Base-by-base conservation (phyloP, 1,140 invertebrate genomes). In the Eupristina koningsbergeri region DNA sequence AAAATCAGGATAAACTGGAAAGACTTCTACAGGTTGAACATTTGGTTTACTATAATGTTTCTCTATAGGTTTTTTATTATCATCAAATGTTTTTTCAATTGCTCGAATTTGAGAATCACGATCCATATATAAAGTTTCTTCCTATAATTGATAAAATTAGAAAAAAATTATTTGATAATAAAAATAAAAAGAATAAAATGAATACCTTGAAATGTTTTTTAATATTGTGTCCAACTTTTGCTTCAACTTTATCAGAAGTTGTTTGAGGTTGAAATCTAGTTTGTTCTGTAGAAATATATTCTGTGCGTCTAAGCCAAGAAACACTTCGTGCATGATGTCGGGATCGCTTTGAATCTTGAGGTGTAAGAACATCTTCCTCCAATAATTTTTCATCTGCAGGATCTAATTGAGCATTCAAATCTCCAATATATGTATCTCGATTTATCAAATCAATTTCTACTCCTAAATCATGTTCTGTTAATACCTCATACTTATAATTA, bases 211-310 rank as follows among this genome's bases (percentile, higher is more conserved):
- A 95, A 88, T 95, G 97, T 89, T 98, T 99, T 89, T 99, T 99
- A 83, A 99, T 98, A 93, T 97, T 98, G 91, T 98, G 99, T 89
- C 99, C 98, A 88, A 99, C 98, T 94, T 98, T 99, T 41, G 98
- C 97, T 94, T 99, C 98, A 89, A 98, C 97, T 94, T 99, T 99
- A 87, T 99, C 98, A 22, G 84, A 85, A 93, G 98, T 97, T 87
- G 96, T 97, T 91, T 97, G 97, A 50, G 97, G 97, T 89, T 98
- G 98, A 91, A 99, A 99, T 87, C 99, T 94, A 45, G 98, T 99
- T 89, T 98, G 98, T 93, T 99, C 98, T 41, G 98, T 98, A 8
- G 98, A 99, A 90, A 99, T 99, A 90, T 99, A 99, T 92, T 99
- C 99, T 0, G 99, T 99, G 89, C 98, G 96, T 76, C 99, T 95